Conservation (phyloP, 2,888 invertebrate species). For the Sphaerophoria rueppellii region DNA sequence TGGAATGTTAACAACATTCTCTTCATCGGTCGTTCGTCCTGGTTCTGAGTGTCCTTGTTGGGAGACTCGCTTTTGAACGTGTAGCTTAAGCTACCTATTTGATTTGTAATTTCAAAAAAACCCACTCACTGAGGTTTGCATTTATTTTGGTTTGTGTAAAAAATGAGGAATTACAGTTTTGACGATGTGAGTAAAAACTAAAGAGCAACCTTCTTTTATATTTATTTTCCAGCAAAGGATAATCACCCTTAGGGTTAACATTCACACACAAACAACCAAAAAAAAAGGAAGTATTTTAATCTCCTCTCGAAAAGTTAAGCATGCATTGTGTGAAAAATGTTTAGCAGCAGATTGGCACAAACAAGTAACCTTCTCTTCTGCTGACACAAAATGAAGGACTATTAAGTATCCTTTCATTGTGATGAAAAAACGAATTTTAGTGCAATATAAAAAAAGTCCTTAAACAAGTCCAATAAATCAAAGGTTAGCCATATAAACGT, state of each 20-base stretch:
- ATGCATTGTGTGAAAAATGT: background rate
- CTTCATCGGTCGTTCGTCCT: background rate
- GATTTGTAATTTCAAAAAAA: background rate
- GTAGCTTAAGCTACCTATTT: background rate
- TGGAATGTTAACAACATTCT: slow-evolving; percentile 20
- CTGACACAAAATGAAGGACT: background rate
- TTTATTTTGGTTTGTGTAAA: slow-evolving; percentile 10
- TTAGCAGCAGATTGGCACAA: slow-evolving; percentile 7
- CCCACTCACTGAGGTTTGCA: background rate
- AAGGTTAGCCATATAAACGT: slow-evolving; percentile 11
- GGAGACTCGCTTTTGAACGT: background rate
- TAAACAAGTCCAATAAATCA: slow-evolving; percentile 22
- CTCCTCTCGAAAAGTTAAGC: background rate
- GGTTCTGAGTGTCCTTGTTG: background rate
- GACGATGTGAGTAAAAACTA: slow-evolving; percentile 3
- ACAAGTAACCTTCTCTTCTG: background rate
- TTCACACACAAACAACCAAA: too few species aligned
- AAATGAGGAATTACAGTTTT: slow-evolving; percentile 4
- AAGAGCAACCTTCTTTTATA: background rate
- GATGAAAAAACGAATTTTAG: background rate
- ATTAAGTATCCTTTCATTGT: background rate
- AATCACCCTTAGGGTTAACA: background rate
- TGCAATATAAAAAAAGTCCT: slow-evolving; percentile 1
- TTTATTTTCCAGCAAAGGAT: background rate
- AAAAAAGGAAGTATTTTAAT: background rate